A percentile compares a stretch with the other conserved stretches of the same genome.
phyloP scores from a whole-genome alignment of 1,140 invertebrate species.

The Nephila pilipes region DNA sequence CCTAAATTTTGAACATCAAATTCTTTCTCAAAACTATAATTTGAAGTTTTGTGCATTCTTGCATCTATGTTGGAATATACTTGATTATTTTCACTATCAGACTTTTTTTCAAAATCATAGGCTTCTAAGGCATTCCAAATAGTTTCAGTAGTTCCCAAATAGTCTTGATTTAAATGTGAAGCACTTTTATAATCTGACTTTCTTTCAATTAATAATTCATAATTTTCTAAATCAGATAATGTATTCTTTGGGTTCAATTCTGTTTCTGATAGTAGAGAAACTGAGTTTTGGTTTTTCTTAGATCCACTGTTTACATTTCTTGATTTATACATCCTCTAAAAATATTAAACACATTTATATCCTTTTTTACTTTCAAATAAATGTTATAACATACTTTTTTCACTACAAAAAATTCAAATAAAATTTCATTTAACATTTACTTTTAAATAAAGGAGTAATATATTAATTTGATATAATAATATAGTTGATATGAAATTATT shows the following conservation, averaged over 20 bases:
- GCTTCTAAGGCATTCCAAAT: background rate
- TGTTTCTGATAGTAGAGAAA: background rate
- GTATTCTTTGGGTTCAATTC: background rate
- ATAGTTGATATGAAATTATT: no score
- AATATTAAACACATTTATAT: no score
- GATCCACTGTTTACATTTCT: background rate
- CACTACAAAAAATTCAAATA: no score
- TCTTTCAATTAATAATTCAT: background rate
- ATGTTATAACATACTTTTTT: no score
- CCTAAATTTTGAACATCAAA: no score
- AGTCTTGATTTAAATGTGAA: background rate
- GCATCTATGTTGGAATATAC: background rate
- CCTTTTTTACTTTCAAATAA: no score
- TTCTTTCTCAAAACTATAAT: no score
- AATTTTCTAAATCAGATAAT: conserved; percentile 9
- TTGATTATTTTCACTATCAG: background rate
- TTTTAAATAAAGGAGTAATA: no score
- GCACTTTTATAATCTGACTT: background rate
- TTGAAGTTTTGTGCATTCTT: background rate
- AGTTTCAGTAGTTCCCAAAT: background rate
- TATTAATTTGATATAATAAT: no score
- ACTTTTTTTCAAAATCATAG: background rate
- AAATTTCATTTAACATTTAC: no score
- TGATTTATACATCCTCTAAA: background rate
- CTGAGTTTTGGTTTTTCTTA: background rate